phyloP scores from a whole-genome alignment of 92 coral and sea anemone genomes.

The Montipora capitata region DNA sequence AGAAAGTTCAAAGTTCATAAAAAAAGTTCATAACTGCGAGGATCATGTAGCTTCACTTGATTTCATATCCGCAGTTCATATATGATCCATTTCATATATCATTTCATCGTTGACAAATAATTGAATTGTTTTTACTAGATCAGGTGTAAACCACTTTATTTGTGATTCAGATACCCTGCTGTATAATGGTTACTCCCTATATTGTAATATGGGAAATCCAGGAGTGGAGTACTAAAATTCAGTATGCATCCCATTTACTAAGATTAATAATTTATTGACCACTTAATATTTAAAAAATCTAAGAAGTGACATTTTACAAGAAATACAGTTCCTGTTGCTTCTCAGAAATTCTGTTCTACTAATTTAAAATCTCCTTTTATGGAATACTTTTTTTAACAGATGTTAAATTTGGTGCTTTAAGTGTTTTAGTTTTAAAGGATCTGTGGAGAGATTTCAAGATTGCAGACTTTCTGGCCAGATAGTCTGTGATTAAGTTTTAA shows the following conservation, averaged over 20 bases:
- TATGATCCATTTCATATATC: neutral
- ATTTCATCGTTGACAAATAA: conserved; percentile 8
- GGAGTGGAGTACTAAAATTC: conserved; percentile 10
- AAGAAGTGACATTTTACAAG: conserved; percentile 24
- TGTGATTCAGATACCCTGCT: conserved; percentile 18
- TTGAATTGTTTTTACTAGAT: conserved; percentile 2
- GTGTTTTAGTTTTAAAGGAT: conserved; percentile 7
- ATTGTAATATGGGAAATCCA: neutral
- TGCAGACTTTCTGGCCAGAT: conserved; percentile 11
- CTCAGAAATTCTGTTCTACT: conserved; percentile 22
- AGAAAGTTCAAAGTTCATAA: neutral
- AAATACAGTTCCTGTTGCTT: conserved; percentile 40
- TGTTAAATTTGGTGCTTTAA: neutral
- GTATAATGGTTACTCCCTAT: conserved; percentile 17
- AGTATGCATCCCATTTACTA: conserved; percentile 23
- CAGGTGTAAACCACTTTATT: conserved; percentile 13
- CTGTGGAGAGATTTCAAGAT: neutral
- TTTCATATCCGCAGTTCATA: neutral
- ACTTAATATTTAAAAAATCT: conserved; percentile 26
- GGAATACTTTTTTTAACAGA: conserved; percentile 4
- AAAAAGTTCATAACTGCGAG: neutral
- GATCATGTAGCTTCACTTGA: neutral
- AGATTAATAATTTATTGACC: conserved; percentile 16
- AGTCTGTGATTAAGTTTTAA: conserved; percentile 13
- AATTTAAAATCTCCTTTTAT: neutral